These are phyloP conservation scores for Eudorcas thomsonii DNA, from an alignment of 2,113 vertebrate genomes.

Conservation along the genomic window DNA sequence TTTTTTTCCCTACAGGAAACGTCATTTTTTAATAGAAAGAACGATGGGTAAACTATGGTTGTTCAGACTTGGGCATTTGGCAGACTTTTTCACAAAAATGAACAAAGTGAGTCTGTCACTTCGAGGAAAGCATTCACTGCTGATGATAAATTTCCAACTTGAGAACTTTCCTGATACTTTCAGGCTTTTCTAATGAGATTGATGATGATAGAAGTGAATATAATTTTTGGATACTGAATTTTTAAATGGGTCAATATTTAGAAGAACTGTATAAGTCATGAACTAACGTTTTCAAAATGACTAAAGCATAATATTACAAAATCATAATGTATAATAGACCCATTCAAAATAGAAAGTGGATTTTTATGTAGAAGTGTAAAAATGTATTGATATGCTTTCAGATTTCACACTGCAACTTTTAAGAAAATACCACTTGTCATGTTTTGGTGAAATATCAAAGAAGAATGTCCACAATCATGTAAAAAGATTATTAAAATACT, in stretches of 20 bases:
- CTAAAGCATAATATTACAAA: neutral
- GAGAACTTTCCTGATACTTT: neutral
- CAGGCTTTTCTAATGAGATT: neutral
- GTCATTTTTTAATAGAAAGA: neutral
- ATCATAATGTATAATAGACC: neutral
- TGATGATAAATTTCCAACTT: neutral
- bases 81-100: neutral
- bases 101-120: neutral
- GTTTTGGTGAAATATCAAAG: neutral
- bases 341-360: neutral
- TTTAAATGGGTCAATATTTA: neutral
- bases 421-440: neutral
- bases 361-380: neutral
- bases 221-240: neutral
- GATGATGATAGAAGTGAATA: neutral
- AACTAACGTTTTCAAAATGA: neutral
- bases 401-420: neutral
- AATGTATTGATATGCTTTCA: neutral
- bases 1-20: neutral
- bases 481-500: neutral
- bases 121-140: neutral
- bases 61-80: neutral
- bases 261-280: neutral
- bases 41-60: neutral
- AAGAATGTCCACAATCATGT: neutral